Base-by-base conservation (phyloP, 30 jellyfish, hydroid and myxozoan species). In the Nemopilema nomurai region DNA sequence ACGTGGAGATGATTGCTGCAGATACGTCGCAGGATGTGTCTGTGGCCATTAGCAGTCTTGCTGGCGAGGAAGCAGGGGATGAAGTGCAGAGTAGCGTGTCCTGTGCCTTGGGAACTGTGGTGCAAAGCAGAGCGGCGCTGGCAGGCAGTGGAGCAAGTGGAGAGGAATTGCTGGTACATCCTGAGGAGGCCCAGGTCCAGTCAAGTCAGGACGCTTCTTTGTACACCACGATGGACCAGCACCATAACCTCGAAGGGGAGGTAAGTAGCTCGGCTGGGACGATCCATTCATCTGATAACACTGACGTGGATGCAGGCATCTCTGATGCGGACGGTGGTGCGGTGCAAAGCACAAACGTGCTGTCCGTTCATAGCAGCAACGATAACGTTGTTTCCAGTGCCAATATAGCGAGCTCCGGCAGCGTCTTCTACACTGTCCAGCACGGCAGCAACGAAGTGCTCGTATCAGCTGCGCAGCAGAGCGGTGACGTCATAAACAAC, bases 1-100 rank as follows among this genome's bases (percentile, higher is more conserved):
- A 74, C 64, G 93, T 84, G 17, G 83, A 84, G 77, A 84, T 84
- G 93, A 84, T 84, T 62, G 87, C 93, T 64, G 93, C 93, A 8
- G 93, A 84, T 50, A 84, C 93, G 16, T 84, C 93, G 16, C 93
- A 84, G 69, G 93, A 84, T 31, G 53, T 75, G 17, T 22, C 93
- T 1, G 24, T 74, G 20, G 76, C 24, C 23, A 49, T 73, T 23
- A 75, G 41, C 18, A 77, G 67, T 7, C 77, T 22, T 13, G 22
- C 77, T 18, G 41, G 23, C 68, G 85, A 73, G 20, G 81, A 67
- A 8, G 24, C 51, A 18, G 65, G 74, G 28, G 57, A 27, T 65
- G 84, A 73, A 19, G 93, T 84, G 4, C 93, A 84, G 77, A 84
- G 93, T 68, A 67, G 87, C 51, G 93, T 74, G 17, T 62, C 93